A percentile compares a stretch with the other conserved stretches of the same genome.
Evolutionary conservation across 1,140 invertebrate species (phyloP).

Genomic region (Diploscapter pachys): DNA sequence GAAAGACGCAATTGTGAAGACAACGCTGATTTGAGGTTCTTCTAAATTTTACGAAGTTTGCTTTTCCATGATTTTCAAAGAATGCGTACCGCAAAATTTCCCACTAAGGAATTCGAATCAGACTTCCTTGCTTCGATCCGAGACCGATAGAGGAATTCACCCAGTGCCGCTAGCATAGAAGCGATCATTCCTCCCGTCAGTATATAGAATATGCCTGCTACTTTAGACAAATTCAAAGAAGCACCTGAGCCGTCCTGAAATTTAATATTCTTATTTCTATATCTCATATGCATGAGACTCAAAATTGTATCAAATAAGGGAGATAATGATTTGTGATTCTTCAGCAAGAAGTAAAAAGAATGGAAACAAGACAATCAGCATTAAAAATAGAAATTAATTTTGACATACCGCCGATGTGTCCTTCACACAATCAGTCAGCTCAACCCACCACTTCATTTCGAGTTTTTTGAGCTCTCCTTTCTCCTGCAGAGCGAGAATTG

Average conservation of each 20-base stretch:
- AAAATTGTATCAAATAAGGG: background rate
- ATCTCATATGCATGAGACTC: background rate
- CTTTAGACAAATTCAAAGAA: slow-evolving; percentile 84
- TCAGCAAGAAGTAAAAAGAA: background rate
- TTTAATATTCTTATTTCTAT: background rate
- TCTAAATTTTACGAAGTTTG: slow-evolving; percentile 37
- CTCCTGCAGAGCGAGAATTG: slow-evolving; percentile 85
- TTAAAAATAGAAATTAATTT: background rate
- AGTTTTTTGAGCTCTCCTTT: slow-evolving; percentile 83
- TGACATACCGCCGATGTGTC: slow-evolving; percentile 51
- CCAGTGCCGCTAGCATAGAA: slow-evolving; percentile 68
- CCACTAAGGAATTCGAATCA: slow-evolving; percentile 45
- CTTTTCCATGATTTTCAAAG: background rate
- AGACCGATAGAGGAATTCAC: slow-evolving; percentile 56
- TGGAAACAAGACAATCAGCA: background rate
- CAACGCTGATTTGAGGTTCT: slow-evolving; percentile 53
- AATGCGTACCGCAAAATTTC: slow-evolving; percentile 22
- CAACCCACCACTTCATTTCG: slow-evolving; percentile 89
- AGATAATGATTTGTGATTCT: background rate
- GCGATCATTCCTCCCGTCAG: slow-evolving; percentile 83
- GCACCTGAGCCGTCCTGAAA: slow-evolving; percentile 53
- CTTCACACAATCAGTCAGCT: slow-evolving; percentile 63
- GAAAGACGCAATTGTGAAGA: slow-evolving; percentile 54
- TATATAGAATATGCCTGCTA: slow-evolving; percentile 98
- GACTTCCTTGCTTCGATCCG: slow-evolving; percentile 57